These are phyloP conservation scores for Polypedilum pembai DNA, from an alignment of 1,140 invertebrate genomes.

Conservation along the genomic window DNA sequence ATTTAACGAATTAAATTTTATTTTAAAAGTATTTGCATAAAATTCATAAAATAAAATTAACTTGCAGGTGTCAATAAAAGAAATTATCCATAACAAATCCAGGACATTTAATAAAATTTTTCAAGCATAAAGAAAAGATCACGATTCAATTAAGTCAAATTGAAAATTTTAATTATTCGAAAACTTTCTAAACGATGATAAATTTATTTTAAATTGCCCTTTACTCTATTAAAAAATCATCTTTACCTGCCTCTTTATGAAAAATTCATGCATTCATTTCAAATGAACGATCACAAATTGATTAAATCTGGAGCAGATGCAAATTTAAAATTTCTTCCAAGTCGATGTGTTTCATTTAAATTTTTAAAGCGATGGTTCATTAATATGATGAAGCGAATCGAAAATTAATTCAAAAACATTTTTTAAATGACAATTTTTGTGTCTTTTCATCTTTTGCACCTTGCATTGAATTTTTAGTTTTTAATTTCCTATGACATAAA, in stretches of 20 bases:
- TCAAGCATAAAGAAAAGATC: neutral
- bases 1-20: too few relatives aligned
- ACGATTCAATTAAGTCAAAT: neutral
- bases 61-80: neutral
- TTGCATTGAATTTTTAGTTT: neutral
- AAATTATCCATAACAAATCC: neutral
- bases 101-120: neutral
- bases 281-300: slow-evolving; percentile 23
- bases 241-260: neutral
- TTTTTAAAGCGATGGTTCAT: neutral
- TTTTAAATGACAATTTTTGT: neutral
- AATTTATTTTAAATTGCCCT: neutral
- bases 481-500: slow-evolving; percentile 7
- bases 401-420: neutral
- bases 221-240: neutral
- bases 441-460: neutral
- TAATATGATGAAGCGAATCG: slow-evolving; percentile 10
- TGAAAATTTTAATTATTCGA: neutral
- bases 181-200: neutral
- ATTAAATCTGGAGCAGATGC: slow-evolving; percentile 27
- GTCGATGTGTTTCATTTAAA: neutral
- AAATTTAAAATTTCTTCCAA: slow-evolving; percentile 14
- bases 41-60: too few relatives aligned
- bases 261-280: slow-evolving; percentile 8
- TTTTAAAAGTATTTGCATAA: too few relatives aligned